Evolutionary conservation across 2,797 vertebrate species (phyloP).

Genomic region (Eleutherodactylus coqui): DNA sequence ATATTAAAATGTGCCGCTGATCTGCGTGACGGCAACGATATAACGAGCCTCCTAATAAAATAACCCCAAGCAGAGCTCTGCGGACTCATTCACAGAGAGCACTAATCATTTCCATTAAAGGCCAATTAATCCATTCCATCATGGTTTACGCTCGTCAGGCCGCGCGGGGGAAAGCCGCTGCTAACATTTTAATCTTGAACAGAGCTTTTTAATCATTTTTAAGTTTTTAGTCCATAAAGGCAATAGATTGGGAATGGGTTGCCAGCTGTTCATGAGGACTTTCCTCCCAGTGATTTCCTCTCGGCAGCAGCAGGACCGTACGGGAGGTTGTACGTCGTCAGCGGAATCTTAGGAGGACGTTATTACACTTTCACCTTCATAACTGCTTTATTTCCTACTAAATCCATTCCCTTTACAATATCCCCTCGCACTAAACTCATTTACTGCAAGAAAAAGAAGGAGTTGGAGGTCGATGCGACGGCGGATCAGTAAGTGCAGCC

Average conservation of each 20-base stretch:
- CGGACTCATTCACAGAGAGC: constrained; percentile 24
- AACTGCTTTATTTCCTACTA: constrained; percentile 62
- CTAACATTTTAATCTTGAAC: constrained; percentile 55
- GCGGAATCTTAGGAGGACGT: constrained; percentile 66
- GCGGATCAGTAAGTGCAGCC: not conserved
- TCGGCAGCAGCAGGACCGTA: constrained; percentile 23
- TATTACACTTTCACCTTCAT: constrained; percentile 52
- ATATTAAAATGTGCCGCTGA: too few species aligned
- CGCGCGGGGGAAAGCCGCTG: constrained; percentile 40
- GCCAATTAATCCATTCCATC: constrained; percentile 58
- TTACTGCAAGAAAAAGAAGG: not conserved
- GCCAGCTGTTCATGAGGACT: constrained; percentile 43
- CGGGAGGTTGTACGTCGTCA: constrained; percentile 37
- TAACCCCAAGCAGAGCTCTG: constrained; percentile 11
- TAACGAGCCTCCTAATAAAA: constrained; percentile 4
- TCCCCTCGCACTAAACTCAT: constrained; percentile 40
- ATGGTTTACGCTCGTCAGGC: constrained; percentile 38
- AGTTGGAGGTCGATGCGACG: not conserved
- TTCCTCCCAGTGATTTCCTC: constrained; percentile 64
- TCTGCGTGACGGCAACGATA: too few species aligned
- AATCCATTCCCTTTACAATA: constrained; percentile 63
- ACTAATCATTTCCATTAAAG: constrained; percentile 52
- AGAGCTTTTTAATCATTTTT: constrained; percentile 65
- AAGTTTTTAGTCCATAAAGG: constrained; percentile 63
- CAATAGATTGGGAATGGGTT: constrained; percentile 51